Base-by-base conservation (phyloP, 2,113 vertebrate species). In the Notiomystis cincta region DNA sequence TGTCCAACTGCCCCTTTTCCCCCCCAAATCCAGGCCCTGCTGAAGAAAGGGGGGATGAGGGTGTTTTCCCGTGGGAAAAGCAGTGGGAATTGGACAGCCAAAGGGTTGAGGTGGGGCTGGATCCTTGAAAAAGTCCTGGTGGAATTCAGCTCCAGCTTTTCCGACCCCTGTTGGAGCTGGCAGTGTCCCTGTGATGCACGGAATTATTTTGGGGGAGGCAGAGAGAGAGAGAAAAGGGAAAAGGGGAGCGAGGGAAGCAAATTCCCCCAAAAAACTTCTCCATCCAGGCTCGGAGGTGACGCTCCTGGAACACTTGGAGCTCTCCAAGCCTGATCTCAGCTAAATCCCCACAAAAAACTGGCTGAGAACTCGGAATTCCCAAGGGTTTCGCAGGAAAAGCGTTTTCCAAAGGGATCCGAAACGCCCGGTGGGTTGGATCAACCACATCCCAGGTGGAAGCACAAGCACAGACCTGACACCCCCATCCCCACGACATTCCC, bases 211-310 rank as follows among this genome's bases (percentile, higher is more conserved):
- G 14, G 11, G 28, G 16, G 9, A 22, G 6, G 11, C 1, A 4
- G 45, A 15, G 58, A 18, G 19, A 44, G 9, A 25, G 15, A 9
- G 24, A 22, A 21, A 11, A 33, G 18, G 17, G 60, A 75, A 86
- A 82, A 42, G 1, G 17, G 42, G 11, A 62, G 10, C 3, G 1
- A 1, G 28, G 25, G 64, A 54, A 38, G 23, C 0, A 0, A 66
- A 44, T 71, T 42, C 45, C 31, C 42, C 21, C 24, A 6, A 1
- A 4, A 37, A 58, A 7, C 2, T 20, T 70, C 67, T 75, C 62
- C 20, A 37, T 30, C 40, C 11, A 1, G 20, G 40, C 8, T 78
- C 2, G 2, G 44, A 27, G n/a, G 33, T 3, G 47, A 58, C 1
- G 24, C 16, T 82, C 12, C 38, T 7, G 35, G 40, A 31, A 20